Percentiles rank a stretch among this genome's conserved stretches.
Conservation (phyloP, 30 jellyfish, hydroid and myxozoan genomes). For the Cassiopea andromeda region DNA sequence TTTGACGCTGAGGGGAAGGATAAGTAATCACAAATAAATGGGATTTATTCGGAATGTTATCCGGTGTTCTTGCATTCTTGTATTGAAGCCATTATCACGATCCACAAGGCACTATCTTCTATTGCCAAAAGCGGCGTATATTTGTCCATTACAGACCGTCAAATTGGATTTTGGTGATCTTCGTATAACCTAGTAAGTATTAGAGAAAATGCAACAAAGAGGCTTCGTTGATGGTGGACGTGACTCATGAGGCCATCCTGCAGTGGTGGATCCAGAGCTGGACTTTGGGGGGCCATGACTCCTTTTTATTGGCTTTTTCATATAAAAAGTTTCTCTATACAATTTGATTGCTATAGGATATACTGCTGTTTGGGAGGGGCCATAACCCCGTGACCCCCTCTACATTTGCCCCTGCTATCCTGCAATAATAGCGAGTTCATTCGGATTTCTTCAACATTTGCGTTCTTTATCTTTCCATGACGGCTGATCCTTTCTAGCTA, state of each 20-base stretch:
- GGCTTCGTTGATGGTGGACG: conserved; percentile 30
- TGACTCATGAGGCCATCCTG: conserved; percentile 23
- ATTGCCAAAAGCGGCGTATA: conserved; percentile 45
- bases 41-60: conserved; percentile 17
- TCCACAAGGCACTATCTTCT: conserved; percentile 18
- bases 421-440: neutral
- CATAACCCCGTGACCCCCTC: no score
- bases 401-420: neutral
- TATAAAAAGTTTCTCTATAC: no score
- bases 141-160: conserved; percentile 1
- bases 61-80: conserved; percentile 19
- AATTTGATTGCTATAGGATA: no score
- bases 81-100: conserved; percentile 5
- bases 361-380: no score
- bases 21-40: conserved; percentile 10
- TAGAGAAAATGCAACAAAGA: conserved; percentile 22
- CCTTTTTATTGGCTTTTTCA: no score
- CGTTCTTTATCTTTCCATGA: neutral
- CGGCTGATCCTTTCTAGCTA: neutral
- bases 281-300: neutral
- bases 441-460: neutral
- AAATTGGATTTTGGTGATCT: conserved; percentile 45
- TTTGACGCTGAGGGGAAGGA: conserved; percentile 7
- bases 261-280: neutral
- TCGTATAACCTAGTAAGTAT: conserved; percentile 45